Evolutionary conservation across 2,888 invertebrate genomes (phyloP), one percentile per base, ranked within the genome.

Genomic region (Labia minor): DNA sequence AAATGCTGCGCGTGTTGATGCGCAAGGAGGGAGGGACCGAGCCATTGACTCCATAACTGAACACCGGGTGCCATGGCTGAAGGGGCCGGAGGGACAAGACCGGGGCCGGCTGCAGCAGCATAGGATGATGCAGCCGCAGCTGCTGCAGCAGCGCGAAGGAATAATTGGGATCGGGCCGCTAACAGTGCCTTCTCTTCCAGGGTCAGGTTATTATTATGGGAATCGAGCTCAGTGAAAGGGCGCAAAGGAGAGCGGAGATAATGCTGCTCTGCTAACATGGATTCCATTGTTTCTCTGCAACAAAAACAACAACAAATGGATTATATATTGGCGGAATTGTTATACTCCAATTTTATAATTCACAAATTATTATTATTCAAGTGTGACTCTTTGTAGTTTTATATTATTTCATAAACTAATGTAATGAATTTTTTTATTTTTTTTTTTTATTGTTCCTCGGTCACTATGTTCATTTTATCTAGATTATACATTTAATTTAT

Each of bases 221-320:
- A 78, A 64, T 90, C 89, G 74, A 88, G 79, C 72, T 86, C 85
- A 72, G 84, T 86, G 73, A 89, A 87, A 37, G 89, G 87, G 65
- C 90, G 85, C 72, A 90, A 79, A 1, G 88, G 88, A 65, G 90
- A 86, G 64, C 91, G 86, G 70, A 91, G 81, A 73, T 90, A 86
- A 73, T 91, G 90, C 78, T 92, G 91, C 75, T 92, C 91, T 62
- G 88, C 89, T 73, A 92, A 77, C 87, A 92, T 89, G 66, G 88
- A 88, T 78, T 92, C 92, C 92, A 92, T 92, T 68, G 91, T 91
- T 80, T 92, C 92, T 79, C 92, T 91, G 85, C 72, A 80, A 78
- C 80, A 81, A 68, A 73, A 72, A 71, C 19, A 62, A n/a, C n/a
- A n/a, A n/a, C 49, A 61, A 67, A 21, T 16, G 64, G 18, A n/a